A percentile compares a stretch with the other conserved stretches of the same genome.
Conservation (phyloP, 2,113 vertebrate species). For the Prolemur simus region DNA sequence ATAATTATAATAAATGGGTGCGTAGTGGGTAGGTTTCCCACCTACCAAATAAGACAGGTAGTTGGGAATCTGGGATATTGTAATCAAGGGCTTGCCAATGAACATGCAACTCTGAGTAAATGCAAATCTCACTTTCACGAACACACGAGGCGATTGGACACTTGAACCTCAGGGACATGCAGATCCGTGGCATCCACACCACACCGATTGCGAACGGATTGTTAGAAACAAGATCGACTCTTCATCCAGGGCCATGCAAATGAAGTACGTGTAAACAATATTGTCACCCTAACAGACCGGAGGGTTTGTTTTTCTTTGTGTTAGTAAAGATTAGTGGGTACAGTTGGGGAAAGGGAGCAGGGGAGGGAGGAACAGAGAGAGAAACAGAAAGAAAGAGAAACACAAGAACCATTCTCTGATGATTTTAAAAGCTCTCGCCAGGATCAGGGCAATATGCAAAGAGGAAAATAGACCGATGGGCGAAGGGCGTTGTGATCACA, state of each 20-base stretch:
- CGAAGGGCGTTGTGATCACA: constrained; percentile 71
- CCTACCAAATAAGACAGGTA: constrained; percentile 37
- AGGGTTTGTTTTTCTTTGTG: constrained; percentile 17
- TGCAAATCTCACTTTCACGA: constrained; percentile 45
- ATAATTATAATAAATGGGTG: constrained; percentile 84
- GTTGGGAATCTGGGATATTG: constrained; percentile 74
- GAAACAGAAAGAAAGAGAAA: background rate
- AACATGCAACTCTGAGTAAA: constrained; percentile 75
- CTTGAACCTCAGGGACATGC: background rate
- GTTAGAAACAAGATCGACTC: background rate
- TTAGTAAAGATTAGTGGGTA: constrained; percentile 38
- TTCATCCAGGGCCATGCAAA: background rate
- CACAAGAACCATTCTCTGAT: constrained; percentile 40
- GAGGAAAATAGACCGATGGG: constrained; percentile 48
- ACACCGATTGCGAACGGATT: background rate
- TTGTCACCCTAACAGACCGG: background rate
- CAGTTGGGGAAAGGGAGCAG: background rate
- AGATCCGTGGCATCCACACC: background rate
- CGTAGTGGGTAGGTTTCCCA: constrained; percentile 48
- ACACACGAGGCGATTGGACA: background rate
- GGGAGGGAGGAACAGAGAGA: background rate
- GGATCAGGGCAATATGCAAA: constrained; percentile 74
- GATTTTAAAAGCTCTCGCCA: constrained; percentile 74
- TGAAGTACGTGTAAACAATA: background rate
- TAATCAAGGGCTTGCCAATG: constrained; percentile 78